Base-by-base conservation (phyloP, 2,797 vertebrate genomes). In the Hafferia zeledoni region DNA sequence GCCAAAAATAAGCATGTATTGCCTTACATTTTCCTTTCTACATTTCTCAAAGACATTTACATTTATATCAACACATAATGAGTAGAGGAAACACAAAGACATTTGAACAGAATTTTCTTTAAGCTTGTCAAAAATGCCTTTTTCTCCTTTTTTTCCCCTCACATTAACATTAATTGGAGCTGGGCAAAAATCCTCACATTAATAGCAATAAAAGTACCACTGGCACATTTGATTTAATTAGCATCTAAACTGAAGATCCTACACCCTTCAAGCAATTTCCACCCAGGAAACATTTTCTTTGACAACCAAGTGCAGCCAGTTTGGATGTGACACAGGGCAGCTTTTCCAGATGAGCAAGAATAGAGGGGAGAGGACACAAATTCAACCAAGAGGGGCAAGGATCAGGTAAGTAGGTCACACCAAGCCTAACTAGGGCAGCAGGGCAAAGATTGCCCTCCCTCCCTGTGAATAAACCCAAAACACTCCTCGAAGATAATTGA, bases 1-100 rank as follows among this genome's bases (percentile, higher is more conserved):
- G 95, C 89, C 95, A 96, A 94, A 96, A 96, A 95, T 80, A 94
- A 94, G 92, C n/a, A 44, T 96, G 82, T 68, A 88, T 97, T 96
- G 96, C 97, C 87, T 97, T 97, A 90, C 86, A 68, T 93, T 95
- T 95, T 81, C 72, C 76, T 83, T 55, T 94, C 92, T 94, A 83
- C 85, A 59, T 95, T 95, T 95, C 91, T 92, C 82, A 89, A 78
- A 89, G 90, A 89, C 90, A 94, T 97, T 95, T 97, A 93, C 91
- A 95, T 96, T 95, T 95, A 88, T 81, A 96, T 96, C 95, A 97
- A 96, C 96, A 90, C 64, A 82, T 75, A 93, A 90, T 86, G 90
- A 97, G 70, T 86, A 80, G 87, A 95, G 75, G 53, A 94, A 90
- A 96, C 90, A 96, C 86, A 92, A 93, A 95, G 84, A 78, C 50